Percentiles rank a stretch among this genome's conserved stretches.
These are phyloP conservation scores for Phoxinus dragarum DNA, from an alignment of 2,797 vertebrate species.

Conservation along the genomic window DNA sequence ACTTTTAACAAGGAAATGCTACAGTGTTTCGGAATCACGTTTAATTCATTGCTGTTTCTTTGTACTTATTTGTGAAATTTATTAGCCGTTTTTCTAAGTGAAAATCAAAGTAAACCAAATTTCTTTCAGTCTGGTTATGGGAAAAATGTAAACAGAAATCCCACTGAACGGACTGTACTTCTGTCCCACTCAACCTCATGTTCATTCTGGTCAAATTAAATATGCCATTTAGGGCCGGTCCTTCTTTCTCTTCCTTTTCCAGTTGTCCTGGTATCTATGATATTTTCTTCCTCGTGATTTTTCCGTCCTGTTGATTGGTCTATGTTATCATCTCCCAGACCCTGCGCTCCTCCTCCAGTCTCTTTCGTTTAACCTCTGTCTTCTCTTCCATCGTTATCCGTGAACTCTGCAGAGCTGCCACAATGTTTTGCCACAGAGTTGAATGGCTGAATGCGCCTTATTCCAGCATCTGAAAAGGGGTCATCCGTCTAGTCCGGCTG, in stretches of 20 bases:
- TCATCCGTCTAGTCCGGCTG: conserved; percentile 25
- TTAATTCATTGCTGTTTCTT: neutral
- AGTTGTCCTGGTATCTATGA: neutral
- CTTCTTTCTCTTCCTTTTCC: neutral
- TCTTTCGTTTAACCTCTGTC: conserved; percentile 38
- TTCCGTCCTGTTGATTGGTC: conserved; percentile 8
- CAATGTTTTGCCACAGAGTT: conserved; percentile 32
- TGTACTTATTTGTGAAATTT: neutral
- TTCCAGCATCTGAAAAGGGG: conserved; percentile 7
- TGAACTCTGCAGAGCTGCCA: conserved; percentile 4
- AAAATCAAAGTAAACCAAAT: neutral
- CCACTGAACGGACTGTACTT: neutral
- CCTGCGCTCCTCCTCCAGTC: neutral
- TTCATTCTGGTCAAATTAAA: neutral
- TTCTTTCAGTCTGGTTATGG: neutral
- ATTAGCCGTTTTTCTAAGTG: neutral
- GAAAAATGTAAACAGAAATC: neutral
- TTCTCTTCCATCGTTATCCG: conserved; percentile 15
- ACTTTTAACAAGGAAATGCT: neutral
- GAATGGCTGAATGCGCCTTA: conserved; percentile 38
- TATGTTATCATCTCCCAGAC: conserved; percentile 11
- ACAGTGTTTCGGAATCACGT: neutral
- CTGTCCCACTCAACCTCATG: neutral
- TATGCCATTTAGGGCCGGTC: neutral
- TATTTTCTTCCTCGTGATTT: neutral